Base-by-base conservation (phyloP, 2,888 invertebrate species). In the Beris chalybata region DNA sequence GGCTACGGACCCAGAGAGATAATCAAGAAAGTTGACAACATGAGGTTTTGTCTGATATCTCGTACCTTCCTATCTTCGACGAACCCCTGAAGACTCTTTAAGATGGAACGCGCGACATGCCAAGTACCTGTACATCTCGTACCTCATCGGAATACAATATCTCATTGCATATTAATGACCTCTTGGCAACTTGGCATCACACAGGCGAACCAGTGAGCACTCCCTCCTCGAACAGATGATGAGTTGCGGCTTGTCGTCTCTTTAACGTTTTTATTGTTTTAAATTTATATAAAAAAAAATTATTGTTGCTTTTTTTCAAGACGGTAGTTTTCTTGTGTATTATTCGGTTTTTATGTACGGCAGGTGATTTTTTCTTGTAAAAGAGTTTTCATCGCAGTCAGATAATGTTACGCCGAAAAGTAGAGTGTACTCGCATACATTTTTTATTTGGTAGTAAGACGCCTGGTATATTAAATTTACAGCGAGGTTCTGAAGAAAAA, bases 31-130 rank as follows among this genome's bases (percentile, higher is more conserved):
- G 61, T 52, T 61, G 50, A 61, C 50, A 61, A 52, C 29, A 38
- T 38, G 32, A 32, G 6, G 50, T 30, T 32, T 12, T 52, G 52
- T 12, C 29, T 38, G 29, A 57, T 48, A 59, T 59, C 58, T 59
- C 43, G 47, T 12, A 59, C 5, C 38, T 38, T 47, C 30, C 48
- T 22, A 59, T 47, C 52, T 47, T 32, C 15, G 43, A 59, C 47
- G 48, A 29, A 58, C 45, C 57, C 47, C 15, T 22, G 44, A 38
- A 48, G 48, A 32, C 38, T 29, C 59, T 64, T 54, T 53, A 47
- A 61, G 68, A 69, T 64, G 59, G 66, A 56, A 66, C 69, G 66
- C 66, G 66, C 69, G 69, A 69, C 69, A 69, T 69, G 69, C 66
- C 69, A 69, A 69, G 67, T 69, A 61, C 69, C 67, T 69, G 66